Evolutionary conservation across 2,888 invertebrate species (phyloP), one percentile per base, ranked within the genome.

Genomic region (Meandrusa payeni): DNA sequence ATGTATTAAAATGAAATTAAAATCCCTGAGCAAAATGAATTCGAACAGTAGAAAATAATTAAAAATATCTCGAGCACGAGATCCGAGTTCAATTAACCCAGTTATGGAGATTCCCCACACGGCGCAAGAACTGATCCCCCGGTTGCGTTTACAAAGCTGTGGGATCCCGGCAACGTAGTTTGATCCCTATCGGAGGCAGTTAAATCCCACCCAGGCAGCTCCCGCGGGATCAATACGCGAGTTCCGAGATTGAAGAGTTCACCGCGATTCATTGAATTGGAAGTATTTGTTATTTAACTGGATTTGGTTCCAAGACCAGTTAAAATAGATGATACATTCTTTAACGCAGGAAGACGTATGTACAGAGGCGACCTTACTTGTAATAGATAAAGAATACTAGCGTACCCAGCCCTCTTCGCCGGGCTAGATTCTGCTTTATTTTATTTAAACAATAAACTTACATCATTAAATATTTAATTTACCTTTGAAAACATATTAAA

Each of bases 221-320:
- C 46, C 42, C 42, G 44, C 34, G 49, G 51, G 53, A 51, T 51
- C 46, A 33, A 42, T 42, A 36, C 28, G 28, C 38, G 42, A 46
- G 41, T 41, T 45, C 33, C 36, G 37, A 46, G 40, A 46, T 52
- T 48, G 33, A 41, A 41, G 27, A 33, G 33, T 33, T 24, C 33
- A 11, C 11, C 2, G 28, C 9, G 27, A n/a, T 27, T 34, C 20
- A 33, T 27, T 34, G 33, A 41, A 41, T 33, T 20, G 33, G 41
- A 33, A 9, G 27, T 13, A 22, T 27, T 32, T 41, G 27, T 33
- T 41, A 22, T 33, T 41, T 34, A 2, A 27, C 9, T 13, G 26
- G 33, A 22, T 29, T 15, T 12, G 20, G 28, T 38, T 38, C n/a
- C 13, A 11, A 12, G 11, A n/a, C n/a, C n/a, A n/a, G n/a, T n/a